Conservation (phyloP, 2,888 invertebrate species). For the Pycnomerus fuliginosus region DNA sequence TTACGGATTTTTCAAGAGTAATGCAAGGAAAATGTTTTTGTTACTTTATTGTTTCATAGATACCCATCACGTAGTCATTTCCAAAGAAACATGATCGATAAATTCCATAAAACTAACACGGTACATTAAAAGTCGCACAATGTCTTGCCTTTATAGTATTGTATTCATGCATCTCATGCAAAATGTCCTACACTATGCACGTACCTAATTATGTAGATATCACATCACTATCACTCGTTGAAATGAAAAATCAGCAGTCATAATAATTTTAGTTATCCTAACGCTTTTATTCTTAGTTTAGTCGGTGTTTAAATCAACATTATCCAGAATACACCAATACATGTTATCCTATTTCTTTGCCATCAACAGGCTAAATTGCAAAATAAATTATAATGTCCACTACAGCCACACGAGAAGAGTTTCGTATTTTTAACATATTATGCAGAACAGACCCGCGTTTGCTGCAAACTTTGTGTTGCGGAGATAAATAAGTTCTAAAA, state of each 20-base stretch:
- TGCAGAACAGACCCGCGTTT: slow-evolving; percentile 15
- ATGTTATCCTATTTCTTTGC: too few species aligned
- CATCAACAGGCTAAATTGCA: too few species aligned
- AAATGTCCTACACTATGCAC: too few species aligned
- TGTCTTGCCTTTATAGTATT: background rate
- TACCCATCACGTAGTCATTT: background rate
- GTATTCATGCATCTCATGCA: background rate
- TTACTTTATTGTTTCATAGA: slow-evolving; percentile 1
- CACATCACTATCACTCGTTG: too few species aligned
- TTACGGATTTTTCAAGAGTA: background rate
- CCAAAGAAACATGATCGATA: slow-evolving; percentile 13
- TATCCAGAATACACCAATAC: too few species aligned
- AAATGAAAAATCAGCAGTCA: too few species aligned
- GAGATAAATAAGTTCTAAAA: slow-evolving; percentile 16
- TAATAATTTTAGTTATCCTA: too few species aligned
- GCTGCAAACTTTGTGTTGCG: slow-evolving; percentile 14
- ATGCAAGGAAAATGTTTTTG: slow-evolving; percentile 15
- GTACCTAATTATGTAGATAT: too few species aligned
- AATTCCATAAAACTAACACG: slow-evolving; percentile 18
- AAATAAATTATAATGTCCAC: too few species aligned
- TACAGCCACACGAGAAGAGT: too few species aligned
- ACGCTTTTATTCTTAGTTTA: too few species aligned
- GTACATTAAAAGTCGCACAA: slow-evolving; percentile 14
- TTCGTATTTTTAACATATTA: slow-evolving; percentile 19
- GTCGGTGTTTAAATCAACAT: too few species aligned